Percentiles rank a stretch among this genome's conserved stretches.
phyloP scores from a whole-genome alignment of 2,888 invertebrate genomes.

The Sussaba pulchella region DNA sequence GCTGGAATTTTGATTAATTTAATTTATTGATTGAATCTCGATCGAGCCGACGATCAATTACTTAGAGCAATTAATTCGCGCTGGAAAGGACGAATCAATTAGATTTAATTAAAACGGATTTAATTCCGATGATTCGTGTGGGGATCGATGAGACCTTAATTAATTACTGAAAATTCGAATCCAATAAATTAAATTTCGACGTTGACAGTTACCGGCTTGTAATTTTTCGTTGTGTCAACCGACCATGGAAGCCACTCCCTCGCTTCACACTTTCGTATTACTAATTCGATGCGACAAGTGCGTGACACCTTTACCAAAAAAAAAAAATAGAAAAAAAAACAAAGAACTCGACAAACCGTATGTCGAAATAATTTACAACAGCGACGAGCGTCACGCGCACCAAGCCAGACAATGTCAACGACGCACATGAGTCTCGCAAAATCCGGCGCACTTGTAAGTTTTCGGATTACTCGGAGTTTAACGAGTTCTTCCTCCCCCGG shows the following conservation, averaged over 20 bases:
- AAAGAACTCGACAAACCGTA: background rate
- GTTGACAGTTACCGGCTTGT: background rate
- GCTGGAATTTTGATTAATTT: too few species aligned
- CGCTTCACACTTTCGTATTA: background rate
- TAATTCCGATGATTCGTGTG: too few species aligned
- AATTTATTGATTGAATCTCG: too few species aligned
- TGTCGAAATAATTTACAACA: background rate
- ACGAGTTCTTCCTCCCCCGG: conserved; percentile 2
- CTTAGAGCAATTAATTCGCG: background rate
- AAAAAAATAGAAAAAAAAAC: conserved; percentile 12
- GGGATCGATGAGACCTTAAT: too few species aligned
- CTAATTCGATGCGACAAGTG: conserved; percentile 14
- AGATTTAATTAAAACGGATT: too few species aligned
- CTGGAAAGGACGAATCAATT: too few species aligned
- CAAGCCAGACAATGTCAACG: conserved; percentile 12
- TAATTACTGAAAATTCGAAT: too few species aligned
- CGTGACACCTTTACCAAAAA: conserved; percentile 44
- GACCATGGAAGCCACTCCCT: conserved; percentile 8
- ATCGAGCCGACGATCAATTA: background rate
- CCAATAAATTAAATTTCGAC: too few species aligned
- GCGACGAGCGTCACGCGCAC: conserved; percentile 12
- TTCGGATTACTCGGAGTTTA: conserved; percentile 16
- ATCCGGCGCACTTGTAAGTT: conserved; percentile 31
- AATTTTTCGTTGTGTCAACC: background rate
- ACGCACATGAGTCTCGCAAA: conserved; percentile 25